Evolutionary conservation across 2,797 vertebrate genomes (phyloP), one percentile per base, ranked within the genome.

Genomic region (Pitangus sulphuratus): DNA sequence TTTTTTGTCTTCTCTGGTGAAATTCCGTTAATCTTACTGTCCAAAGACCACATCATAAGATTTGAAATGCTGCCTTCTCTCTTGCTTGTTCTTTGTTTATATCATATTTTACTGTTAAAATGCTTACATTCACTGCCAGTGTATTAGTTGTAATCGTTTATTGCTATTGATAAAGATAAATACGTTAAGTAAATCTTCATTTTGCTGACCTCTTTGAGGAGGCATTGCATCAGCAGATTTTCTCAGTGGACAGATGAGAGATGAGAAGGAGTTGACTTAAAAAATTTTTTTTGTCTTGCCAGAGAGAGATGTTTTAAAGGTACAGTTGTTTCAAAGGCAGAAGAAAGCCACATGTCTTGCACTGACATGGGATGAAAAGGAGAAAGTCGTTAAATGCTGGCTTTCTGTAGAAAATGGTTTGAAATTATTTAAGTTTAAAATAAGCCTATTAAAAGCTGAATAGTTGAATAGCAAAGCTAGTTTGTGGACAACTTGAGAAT

Each of bases 101-200:
- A 72, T 94, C 70, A n/a, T 90, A 83, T 95, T 70, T 96, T 95
- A 86, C 89, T 95, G 91, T 95, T 97, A 83, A 97, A 98, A 97
- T 96, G 97, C 97, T 97, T 98, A 95, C 89, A 44, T 97, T 98
- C 95, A 30, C 92, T 97, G 97, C 97, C 86, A 91, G 95, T 66
- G n/a, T 96, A 96, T 97, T 97, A 97, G 97, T 85, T 93, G 95
- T 96, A 97, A 95, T 96, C 93, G 96, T 98, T 98, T 98, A 98
- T 98, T 98, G 97, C 97, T 98, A 61, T 97, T 98, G 98, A 97
- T 98, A 98, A 97, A 90, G 85, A 92, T 97, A 98, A 98, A 97
- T 97, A 95, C 69, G 56, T 98, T 98, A 98, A 98, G 97, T 97
- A 98, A 98, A 98, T 98, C 98, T 98, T 98, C 75, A 82, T 98